Percentiles rank a stretch among this genome's conserved stretches.
Evolutionary conservation across 2,888 invertebrate species (phyloP).

Genomic region (Timema cristinae): DNA sequence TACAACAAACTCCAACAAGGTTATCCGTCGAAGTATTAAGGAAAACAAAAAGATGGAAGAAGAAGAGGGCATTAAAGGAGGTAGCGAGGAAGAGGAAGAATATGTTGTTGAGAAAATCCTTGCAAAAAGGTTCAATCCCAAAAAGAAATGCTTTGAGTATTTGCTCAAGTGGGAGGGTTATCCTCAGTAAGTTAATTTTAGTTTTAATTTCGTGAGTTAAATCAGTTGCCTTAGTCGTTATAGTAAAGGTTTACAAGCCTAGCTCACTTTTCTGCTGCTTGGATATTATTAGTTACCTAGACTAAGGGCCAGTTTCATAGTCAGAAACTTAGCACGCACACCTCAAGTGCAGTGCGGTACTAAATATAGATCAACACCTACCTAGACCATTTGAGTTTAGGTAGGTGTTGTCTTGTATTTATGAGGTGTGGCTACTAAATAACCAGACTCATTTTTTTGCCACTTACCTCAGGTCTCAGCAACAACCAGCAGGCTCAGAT

Average conservation of each 20-base stretch:
- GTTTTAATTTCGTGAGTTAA: not conserved
- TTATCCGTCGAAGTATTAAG: conserved; percentile 16
- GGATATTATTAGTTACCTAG: no score
- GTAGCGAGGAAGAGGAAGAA: conserved; percentile 44
- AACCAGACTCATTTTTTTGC: no score
- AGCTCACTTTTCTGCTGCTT: not conserved
- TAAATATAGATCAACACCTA: no score
- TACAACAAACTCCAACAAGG: conserved; percentile 8
- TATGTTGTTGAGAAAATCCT: conserved; percentile 78
- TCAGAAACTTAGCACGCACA: no score
- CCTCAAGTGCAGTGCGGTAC: no score
- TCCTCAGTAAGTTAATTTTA: conserved; percentile 56
- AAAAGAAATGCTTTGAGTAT: conserved; percentile 74
- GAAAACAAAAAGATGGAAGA: conserved; percentile 20
- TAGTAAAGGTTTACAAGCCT: not conserved
- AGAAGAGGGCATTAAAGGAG: conserved; percentile 23
- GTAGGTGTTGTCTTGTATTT: no score
- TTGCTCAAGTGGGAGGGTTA: conserved; percentile 83
- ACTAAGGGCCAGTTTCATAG: no score
- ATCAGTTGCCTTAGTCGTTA: not conserved
- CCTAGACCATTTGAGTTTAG: no score
- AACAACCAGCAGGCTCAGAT: no score
- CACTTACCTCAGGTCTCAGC: no score
- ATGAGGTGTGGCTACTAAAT: no score
- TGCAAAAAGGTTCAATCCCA: conserved; percentile 77